A percentile compares a stretch with the other conserved stretches of the same genome.
These are phyloP conservation scores for Apotomis turbidana DNA, from an alignment of 2,888 invertebrate species.

Conservation along the genomic window DNA sequence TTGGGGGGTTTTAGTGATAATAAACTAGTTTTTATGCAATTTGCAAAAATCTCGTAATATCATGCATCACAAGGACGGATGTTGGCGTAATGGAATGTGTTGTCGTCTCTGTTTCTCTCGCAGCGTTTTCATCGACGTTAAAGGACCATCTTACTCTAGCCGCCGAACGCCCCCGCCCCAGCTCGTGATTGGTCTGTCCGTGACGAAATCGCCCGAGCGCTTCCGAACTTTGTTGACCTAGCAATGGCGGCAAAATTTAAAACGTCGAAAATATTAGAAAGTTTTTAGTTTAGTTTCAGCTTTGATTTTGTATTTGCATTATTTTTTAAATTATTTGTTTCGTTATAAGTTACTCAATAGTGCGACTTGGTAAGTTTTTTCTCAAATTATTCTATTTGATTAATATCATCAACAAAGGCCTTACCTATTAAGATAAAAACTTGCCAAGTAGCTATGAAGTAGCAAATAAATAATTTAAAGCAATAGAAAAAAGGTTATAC, in stretches of 20 bases:
- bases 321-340: too few species aligned
- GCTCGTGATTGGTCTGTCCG: constrained; percentile 51
- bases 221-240: constrained; percentile 44
- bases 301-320: too few species aligned
- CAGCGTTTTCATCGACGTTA: constrained; percentile 17
- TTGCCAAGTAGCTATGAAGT: too few species aligned
- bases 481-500: too few species aligned
- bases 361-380: too few species aligned
- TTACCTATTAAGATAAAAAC: too few species aligned
- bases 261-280: constrained; percentile 10
- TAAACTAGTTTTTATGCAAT: constrained; percentile 60
- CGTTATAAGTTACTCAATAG: too few species aligned
- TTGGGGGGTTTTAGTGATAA: constrained; percentile 66
- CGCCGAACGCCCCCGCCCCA: constrained; percentile 48
- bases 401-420: too few species aligned
- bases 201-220: constrained; percentile 45
- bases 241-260: constrained; percentile 50
- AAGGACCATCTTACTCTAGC: constrained; percentile 55
- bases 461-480: too few species aligned
- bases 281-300: not conserved
- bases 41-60: constrained; percentile 68
- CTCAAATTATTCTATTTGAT: too few species aligned
- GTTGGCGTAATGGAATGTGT: constrained; percentile 65
- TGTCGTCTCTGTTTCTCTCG: constrained; percentile 58
- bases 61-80: constrained; percentile 63